Conservation (phyloP, 2,113 vertebrate genomes). For the Halcyon senegalensis region DNA sequence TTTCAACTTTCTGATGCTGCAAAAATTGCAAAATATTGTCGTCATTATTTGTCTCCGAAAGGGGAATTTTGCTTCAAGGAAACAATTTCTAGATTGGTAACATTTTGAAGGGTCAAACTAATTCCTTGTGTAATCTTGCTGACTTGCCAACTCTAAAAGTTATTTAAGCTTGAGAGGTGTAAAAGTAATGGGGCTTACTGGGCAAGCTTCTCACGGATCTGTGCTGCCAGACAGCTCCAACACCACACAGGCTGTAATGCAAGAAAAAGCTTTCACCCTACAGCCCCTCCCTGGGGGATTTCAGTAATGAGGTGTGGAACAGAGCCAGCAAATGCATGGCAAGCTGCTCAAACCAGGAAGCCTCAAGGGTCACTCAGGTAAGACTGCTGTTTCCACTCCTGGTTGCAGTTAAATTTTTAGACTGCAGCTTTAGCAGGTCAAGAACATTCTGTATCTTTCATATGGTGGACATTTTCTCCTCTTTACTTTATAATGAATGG, state of each 20-base stretch:
- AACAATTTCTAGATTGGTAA: background rate
- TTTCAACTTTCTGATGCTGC: background rate
- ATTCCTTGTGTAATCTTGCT: background rate
- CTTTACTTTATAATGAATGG: background rate
- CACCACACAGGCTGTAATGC: background rate
- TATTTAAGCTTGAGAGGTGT: background rate
- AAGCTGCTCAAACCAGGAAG: background rate
- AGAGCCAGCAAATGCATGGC: background rate
- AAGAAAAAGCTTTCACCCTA: background rate
- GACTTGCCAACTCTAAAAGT: background rate
- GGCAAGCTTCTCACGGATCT: background rate
- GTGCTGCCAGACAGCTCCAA: background rate
- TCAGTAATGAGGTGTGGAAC: background rate
- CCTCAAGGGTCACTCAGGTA: background rate
- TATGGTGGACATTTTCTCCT: background rate
- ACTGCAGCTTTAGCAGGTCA: background rate
- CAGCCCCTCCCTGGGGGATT: background rate
- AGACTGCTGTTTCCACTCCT: background rate
- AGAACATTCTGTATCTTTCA: background rate
- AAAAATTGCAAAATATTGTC: background rate
- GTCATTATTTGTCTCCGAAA: background rate
- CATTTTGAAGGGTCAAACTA: background rate
- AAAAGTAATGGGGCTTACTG: background rate
- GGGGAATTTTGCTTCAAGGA: background rate
- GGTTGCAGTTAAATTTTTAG: background rate